Conservation (phyloP, 2,797 vertebrate genomes). For the Phalloptychus januarius region DNA sequence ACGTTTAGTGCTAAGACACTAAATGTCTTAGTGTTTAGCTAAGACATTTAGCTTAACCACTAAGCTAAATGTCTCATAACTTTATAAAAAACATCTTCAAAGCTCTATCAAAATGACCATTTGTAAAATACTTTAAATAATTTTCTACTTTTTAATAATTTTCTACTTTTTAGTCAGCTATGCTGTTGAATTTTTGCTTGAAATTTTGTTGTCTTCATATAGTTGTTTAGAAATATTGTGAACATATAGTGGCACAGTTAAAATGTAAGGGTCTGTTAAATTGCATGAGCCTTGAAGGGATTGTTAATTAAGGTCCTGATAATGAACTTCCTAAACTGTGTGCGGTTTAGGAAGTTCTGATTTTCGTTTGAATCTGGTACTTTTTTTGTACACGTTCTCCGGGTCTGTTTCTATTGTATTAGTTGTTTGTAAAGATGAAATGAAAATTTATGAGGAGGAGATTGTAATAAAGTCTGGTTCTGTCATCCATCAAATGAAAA, state of each 20-base stretch:
- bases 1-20: neutral
- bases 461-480: conserved; percentile 46
- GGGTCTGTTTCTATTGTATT: conserved; percentile 19
- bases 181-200: neutral
- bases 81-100: too few relatives aligned
- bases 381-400: conserved; percentile 9
- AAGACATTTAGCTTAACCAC: too few relatives aligned
- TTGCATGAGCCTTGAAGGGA: neutral
- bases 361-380: neutral
- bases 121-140: neutral
- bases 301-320: conserved; percentile 4
- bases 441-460: conserved; percentile 40
- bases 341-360: neutral
- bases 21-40: too few relatives aligned
- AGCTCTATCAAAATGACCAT: too few relatives aligned
- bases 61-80: too few relatives aligned
- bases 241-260: neutral
- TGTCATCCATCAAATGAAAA: conserved; percentile 21
- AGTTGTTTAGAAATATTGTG: conserved; percentile 1
- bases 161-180: neutral
- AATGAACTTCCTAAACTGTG: neutral
- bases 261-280: neutral
- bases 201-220: neutral
- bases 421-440: conserved; percentile 42
- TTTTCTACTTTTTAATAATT: neutral